Evolutionary conservation across 2,113 vertebrate species (phyloP).

Genomic region (Callipepla squamata): DNA sequence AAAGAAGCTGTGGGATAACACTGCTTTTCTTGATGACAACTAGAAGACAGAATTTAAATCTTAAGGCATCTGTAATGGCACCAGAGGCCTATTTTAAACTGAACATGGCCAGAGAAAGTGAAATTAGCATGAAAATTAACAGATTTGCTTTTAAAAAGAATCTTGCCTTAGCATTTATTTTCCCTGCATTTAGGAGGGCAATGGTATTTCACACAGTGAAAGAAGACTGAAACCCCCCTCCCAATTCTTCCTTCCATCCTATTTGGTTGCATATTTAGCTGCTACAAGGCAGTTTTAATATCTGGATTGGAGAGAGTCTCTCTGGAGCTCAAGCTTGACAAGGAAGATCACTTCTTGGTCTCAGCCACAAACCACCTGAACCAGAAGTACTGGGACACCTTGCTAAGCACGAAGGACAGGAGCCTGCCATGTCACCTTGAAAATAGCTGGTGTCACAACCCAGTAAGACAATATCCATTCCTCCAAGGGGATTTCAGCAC

Average conservation of each 20-base stretch:
- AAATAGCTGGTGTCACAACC: neutral
- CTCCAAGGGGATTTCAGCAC: neutral
- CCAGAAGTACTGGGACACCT: neutral
- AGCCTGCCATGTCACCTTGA: accelerated
- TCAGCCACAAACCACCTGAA: neutral
- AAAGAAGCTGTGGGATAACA: neutral
- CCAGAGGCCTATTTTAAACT: neutral
- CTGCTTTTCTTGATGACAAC: neutral
- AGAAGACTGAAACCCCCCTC: neutral
- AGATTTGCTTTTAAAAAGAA: neutral
- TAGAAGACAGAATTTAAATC: neutral
- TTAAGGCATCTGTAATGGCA: neutral
- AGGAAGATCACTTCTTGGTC: neutral
- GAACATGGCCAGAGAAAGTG: neutral
- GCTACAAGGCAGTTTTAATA: neutral
- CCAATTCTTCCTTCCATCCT: neutral
- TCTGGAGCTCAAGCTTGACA: neutral
- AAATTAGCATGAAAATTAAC: neutral
- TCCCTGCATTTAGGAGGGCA: neutral
- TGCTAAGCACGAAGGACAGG: neutral
- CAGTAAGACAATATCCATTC: neutral
- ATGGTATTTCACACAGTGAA: neutral
- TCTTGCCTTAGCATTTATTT: neutral
- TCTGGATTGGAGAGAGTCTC: neutral
- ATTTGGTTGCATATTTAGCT: neutral